Conservation (phyloP, 2,888 invertebrate genomes). For the Morinoia aosen region DNA sequence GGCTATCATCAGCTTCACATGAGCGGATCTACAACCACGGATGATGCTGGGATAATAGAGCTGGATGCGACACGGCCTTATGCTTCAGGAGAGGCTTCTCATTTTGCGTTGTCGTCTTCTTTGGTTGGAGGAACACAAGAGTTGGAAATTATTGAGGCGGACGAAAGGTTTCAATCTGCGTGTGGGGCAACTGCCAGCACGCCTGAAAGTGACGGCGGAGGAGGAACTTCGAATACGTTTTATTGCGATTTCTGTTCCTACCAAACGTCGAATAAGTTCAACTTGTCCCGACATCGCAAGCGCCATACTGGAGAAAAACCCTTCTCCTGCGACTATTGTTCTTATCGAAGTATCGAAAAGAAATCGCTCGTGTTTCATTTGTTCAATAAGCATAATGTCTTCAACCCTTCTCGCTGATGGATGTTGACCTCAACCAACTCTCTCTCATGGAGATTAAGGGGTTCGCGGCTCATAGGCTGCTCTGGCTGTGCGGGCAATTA, state of each 20-base stretch:
- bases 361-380: neutral
- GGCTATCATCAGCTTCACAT: neutral
- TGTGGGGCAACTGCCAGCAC: neutral
- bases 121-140: neutral
- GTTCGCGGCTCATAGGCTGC: too few species aligned
- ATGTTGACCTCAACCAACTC: neutral
- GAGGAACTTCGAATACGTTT: neutral
- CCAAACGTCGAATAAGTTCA: neutral
- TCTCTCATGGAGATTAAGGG: too few species aligned
- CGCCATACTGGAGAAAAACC: slow-evolving; percentile 36
- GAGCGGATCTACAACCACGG: neutral
- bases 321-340: slow-evolving; percentile 3
- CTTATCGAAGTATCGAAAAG: slow-evolving; percentile 26
- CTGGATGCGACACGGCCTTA: neutral
- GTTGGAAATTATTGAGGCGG: neutral
- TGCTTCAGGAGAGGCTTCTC: neutral
- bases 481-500: too few species aligned
- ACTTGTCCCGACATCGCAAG: slow-evolving; percentile 19
- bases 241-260: slow-evolving; percentile 24
- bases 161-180: neutral
- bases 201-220: neutral
- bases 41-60: neutral
- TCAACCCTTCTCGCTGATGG: neutral
- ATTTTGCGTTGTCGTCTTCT: neutral
- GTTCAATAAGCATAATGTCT: slow-evolving; percentile 7